These are phyloP conservation scores for Phycodurus eques DNA, from an alignment of 2,113 vertebrate species.

Conservation along the genomic window DNA sequence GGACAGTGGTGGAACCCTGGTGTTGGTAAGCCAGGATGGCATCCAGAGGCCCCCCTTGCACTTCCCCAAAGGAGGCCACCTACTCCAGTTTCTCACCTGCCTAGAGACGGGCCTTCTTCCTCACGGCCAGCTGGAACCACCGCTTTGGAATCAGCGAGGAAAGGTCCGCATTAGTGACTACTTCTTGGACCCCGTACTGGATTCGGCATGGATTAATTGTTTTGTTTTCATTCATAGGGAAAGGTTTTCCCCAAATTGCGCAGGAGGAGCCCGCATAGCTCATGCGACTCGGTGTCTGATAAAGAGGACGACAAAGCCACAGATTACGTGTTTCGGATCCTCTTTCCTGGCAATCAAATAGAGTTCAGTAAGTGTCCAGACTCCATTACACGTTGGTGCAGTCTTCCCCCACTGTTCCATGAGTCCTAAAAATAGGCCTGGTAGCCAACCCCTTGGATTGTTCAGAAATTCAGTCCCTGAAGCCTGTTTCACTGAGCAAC, in stretches of 20 bases:
- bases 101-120: conserved; percentile 95
- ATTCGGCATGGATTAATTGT: neutral
- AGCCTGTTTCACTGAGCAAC: no score
- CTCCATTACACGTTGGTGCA: neutral
- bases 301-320: conserved; percentile 96
- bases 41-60: conserved; percentile 93
- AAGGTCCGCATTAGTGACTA: conserved; percentile 77
- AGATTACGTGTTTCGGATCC: conserved; percentile 94
- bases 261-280: conserved; percentile 87
- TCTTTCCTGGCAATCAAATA: conserved; percentile 85
- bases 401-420: no score
- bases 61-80: conserved; percentile 92
- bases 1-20: conserved; percentile 93
- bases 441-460: no score
- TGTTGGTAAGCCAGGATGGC: conserved; percentile 96
- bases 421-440: neutral
- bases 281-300: conserved; percentile 87
- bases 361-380: conserved; percentile 83
- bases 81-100: conserved; percentile 96
- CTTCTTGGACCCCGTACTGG: no score
- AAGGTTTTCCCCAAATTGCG: conserved; percentile 95
- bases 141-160: conserved; percentile 95
- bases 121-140: conserved; percentile 93
- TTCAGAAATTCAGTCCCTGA: no score
- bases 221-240: conserved; percentile 70